Evolutionary conservation across 2,797 vertebrate genomes (phyloP).

Genomic region (Lagorchestes hirsutus): DNA sequence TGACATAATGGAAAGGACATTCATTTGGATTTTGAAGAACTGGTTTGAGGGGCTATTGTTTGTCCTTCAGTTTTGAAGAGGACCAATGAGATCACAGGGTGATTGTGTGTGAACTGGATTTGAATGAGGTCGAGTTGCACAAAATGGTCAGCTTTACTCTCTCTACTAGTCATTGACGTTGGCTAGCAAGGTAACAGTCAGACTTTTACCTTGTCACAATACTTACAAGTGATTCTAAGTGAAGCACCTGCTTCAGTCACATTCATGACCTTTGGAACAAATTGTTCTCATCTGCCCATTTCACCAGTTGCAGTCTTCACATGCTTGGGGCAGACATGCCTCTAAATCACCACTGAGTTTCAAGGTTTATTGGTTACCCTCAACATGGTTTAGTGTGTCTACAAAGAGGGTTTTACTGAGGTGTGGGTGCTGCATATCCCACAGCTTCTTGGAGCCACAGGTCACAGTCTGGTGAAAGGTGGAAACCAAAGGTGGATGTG

Average conservation of each 20-base stretch:
- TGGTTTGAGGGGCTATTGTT: neutral
- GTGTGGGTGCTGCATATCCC: neutral
- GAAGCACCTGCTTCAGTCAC: neutral
- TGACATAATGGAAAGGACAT: neutral
- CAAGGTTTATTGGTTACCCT: neutral
- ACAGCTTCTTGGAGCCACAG: neutral
- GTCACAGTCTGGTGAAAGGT: neutral
- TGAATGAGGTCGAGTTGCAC: neutral
- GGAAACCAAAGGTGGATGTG: neutral
- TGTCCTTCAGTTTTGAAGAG: neutral
- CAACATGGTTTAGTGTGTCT: neutral
- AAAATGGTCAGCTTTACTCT: neutral
- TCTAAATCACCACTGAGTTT: neutral
- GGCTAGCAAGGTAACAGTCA: neutral
- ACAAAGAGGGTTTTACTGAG: neutral
- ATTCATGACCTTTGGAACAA: neutral
- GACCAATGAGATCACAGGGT: neutral
- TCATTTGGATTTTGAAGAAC: neutral
- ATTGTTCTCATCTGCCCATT: neutral
- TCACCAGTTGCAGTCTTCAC: neutral
- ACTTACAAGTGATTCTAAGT: neutral
- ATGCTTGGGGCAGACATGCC: neutral
- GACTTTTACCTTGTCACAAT: too few relatives aligned
- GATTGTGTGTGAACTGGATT: neutral
- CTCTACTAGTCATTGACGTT: neutral